Evolutionary conservation across 2,888 invertebrate genomes (phyloP).

Genomic region (Augochlorella aurata): DNA sequence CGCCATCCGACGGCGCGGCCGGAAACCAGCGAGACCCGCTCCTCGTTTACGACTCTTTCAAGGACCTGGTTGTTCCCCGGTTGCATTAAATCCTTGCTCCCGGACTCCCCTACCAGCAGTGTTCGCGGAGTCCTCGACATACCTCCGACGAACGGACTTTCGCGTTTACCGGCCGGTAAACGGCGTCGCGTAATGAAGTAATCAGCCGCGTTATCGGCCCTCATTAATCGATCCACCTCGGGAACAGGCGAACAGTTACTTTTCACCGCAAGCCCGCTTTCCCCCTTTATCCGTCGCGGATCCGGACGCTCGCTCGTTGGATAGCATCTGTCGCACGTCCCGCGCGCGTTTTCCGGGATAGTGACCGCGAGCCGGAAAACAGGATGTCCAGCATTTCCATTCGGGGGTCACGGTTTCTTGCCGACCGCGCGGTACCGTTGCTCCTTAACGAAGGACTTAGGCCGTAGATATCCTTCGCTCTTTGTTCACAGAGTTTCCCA

Average conservation of each 20-base stretch:
- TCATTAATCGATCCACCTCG: constrained; percentile 64
- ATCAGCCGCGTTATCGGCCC: constrained; percentile 67
- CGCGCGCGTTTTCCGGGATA: constrained; percentile 9
- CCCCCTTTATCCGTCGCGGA: background rate
- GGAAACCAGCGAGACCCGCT: constrained; percentile 44
- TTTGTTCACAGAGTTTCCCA: constrained; percentile 15
- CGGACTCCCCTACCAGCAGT: constrained; percentile 39
- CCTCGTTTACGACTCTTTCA: constrained; percentile 57
- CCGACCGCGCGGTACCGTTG: constrained; percentile 22
- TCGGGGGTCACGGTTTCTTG: background rate
- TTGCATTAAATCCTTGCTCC: constrained; percentile 54
- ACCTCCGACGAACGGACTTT: constrained; percentile 67
- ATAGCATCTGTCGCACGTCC: constrained; percentile 36
- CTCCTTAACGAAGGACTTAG: constrained; percentile 31
- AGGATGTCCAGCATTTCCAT: constrained; percentile 39
- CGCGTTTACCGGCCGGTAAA: constrained; percentile 44
- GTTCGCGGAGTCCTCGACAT: constrained; percentile 56
- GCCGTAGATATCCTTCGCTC: background rate
- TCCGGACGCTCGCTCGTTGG: constrained; percentile 22
- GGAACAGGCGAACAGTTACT: constrained; percentile 29
- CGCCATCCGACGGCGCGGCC: constrained; percentile 65
- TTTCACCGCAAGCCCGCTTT: constrained; percentile 4
- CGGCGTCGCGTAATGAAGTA: constrained; percentile 66
- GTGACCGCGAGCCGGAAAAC: constrained; percentile 37
- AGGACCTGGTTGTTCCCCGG: constrained; percentile 54